Base-by-base conservation (phyloP, 37 sponge, comb jelly and placozoan species). In the Halisarca cf. caerulea region DNA sequence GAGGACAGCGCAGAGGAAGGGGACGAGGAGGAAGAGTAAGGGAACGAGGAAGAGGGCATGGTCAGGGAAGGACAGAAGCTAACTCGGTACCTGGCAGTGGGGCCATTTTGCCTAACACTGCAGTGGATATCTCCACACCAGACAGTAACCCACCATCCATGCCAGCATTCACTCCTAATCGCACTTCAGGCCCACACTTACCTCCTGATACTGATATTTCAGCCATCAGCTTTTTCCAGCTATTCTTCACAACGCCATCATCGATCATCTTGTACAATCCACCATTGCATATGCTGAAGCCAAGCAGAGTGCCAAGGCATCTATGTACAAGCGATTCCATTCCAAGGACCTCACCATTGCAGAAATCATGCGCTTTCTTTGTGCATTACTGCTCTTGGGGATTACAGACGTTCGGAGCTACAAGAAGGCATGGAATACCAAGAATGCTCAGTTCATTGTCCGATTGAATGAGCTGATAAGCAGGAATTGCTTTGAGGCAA, bases 261-360 rank as follows among this genome's bases (percentile, higher is more conserved):
- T 83, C 42, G 35, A 36, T 8, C 23, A 36, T 0, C 39, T 83
- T 27, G 47, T 83, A 20, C 17, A 47, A 2, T 44, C 34, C 20
- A 83, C 84, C 0, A 40, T 51, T 42, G 47, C 43, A 41, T 83
- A 43, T 83, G 73, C 84, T 6, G 36, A 70, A 25, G 39, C 35
- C 0, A 69, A n/a, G 38, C 40, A 45, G n/a, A 34, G 21, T 15
- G 5, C 47, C 3, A 59, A 59, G 25, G 7, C 23, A 27, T n/a
- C 60, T 2, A 59, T 59, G 60, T 59, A 59, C 60, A 2, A 5
- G 9, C 3, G 60, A 6, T 59, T 8, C 60, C 23, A 5, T 27
- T 59, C 4, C 60, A 2, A 59, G 2, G 60, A 9, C 24, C 32
- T 83, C 2, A 23, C 84, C 37, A 83, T 71, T 45, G 3, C 14